phyloP scores from a whole-genome alignment of 2,888 invertebrate species.

The Zelleria hepariella region DNA sequence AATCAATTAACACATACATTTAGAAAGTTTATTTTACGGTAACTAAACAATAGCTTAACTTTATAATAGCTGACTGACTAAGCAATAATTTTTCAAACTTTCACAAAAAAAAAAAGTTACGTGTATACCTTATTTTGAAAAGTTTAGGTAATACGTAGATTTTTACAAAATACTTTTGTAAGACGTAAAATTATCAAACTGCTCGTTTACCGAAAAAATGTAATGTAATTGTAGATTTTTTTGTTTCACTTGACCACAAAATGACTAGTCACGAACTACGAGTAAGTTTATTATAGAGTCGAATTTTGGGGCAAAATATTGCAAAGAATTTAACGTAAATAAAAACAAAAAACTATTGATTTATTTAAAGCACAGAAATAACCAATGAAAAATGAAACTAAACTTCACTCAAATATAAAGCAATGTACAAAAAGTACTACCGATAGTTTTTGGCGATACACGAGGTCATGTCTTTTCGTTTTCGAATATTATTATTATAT shows the following conservation, averaged over 20 bases:
- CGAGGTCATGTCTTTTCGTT: conserved; percentile 21
- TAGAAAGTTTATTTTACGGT: background rate
- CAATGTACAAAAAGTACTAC: conserved; percentile 15
- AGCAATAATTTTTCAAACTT: background rate
- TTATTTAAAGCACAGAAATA: background rate
- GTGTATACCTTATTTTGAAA: too few species aligned
- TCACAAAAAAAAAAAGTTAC: background rate
- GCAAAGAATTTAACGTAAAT: too few species aligned
- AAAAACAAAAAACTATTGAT: too few species aligned
- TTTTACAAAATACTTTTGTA: too few species aligned
- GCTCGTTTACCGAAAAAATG: too few species aligned
- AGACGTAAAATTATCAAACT: too few species aligned
- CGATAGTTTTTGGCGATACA: conserved; percentile 20
- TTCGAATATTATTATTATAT: conserved; percentile 15
- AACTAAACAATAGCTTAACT: background rate
- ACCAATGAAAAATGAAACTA: background rate
- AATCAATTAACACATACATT: background rate
- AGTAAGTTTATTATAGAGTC: background rate
- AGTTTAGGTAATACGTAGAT: too few species aligned
- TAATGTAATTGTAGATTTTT: too few species aligned
- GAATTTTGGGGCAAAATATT: background rate
- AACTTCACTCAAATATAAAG: background rate
- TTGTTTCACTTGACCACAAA: background rate
- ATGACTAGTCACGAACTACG: background rate
- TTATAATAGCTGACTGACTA: background rate